These are phyloP conservation scores for honey bee (Apis mellifera) DNA, from an alignment of 1,140 invertebrate genomes.

Conservation along the genomic window Amel_HAv3.1 CM009934.2:7838001-7838500, in stretches of 20 bases:
- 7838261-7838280: no score
- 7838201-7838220: neutral
- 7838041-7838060: slow-evolving; percentile 38
- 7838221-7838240: no score
- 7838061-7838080: slow-evolving; percentile 43
- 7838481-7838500: neutral
- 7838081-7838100: neutral
- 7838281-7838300: no score
- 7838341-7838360: no score
- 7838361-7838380: no score
- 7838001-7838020: slow-evolving; percentile 44
- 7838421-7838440: neutral
- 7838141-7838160: neutral
- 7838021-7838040: slow-evolving; percentile 52
- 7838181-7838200: neutral
- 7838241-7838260: no score
- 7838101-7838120: neutral
- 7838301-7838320: no score
- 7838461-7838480: neutral
- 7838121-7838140: neutral
- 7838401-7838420: neutral
- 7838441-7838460: neutral
- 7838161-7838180: neutral
- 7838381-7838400: no score
- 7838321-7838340: no score